Evolutionary conservation across 2,888 invertebrate genomes (phyloP).

Genomic region (Mimas tiliae): DNA sequence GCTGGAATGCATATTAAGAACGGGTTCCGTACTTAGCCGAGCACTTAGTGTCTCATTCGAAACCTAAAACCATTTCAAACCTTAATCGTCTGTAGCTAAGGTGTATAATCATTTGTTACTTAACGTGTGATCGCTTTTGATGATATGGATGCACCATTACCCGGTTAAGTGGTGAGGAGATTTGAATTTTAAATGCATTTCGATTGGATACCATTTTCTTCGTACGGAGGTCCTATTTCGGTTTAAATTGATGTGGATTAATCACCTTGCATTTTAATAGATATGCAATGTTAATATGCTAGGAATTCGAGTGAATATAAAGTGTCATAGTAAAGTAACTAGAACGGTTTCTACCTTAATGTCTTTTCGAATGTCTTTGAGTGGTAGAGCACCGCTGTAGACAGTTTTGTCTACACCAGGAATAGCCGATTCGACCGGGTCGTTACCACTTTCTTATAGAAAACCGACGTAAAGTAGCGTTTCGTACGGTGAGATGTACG

Average conservation of each 20-base stretch:
- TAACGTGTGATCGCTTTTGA: constrained; percentile 14
- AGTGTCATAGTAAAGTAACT: neutral
- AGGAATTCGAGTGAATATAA: neutral
- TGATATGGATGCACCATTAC: constrained; percentile 28
- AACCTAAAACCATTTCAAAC: constrained; percentile 36
- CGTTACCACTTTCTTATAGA: no score
- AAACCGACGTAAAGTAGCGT: no score
- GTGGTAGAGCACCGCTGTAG: no score
- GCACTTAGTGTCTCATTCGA: constrained; percentile 56
- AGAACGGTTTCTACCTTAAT: no score
- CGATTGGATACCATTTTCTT: neutral
- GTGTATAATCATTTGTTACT: neutral
- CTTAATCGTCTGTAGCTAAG: neutral
- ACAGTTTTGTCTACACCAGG: no score
- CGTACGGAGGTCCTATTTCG: neutral
- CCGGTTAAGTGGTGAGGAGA: constrained; percentile 32
- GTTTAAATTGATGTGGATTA: constrained; percentile 1
- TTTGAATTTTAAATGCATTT: constrained; percentile 19
- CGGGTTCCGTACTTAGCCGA: constrained; percentile 64
- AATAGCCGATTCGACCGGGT: no score
- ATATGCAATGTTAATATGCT: neutral
- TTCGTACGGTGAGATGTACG: no score
- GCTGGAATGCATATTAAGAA: constrained; percentile 62
- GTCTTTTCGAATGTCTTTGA: no score
- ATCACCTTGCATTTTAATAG: neutral